Base-by-base conservation (phyloP, 2,888 invertebrate genomes). In the Zaprionus obscuricornis region DNA sequence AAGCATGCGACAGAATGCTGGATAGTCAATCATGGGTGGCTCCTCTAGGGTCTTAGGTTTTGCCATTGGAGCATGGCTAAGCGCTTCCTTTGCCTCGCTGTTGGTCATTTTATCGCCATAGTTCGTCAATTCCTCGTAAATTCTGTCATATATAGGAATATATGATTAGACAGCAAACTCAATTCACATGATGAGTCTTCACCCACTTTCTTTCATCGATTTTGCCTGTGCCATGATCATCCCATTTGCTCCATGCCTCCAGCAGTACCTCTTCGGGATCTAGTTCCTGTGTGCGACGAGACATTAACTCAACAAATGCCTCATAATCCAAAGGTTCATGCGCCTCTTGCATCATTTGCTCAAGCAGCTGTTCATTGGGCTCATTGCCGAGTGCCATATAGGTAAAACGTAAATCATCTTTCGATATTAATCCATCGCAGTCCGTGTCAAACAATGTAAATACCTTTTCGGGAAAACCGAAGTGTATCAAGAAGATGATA, bases 381-480 rank as follows among this genome's bases (percentile, higher is more conserved):
- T 90, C 89, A 63, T 92, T 92, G 1, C 94, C 94, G 47, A 94
- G 89, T 22, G 93, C 93, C 47, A 92, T 91, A 33, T 93, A 91
- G 0, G 93, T 94, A 18, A 92, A 92, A 7, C 93, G 91, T 51
- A 94, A 90, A 85, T 94, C 94, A 54, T 91, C 92, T 74, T 92
- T 92, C 74, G 93, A 93, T 63, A 94, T 93, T 74, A 92, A 91
- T 0, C 94, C 94, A 76, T 94, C 93, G 16, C 92, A 92, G 69
- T 94, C 92, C 85, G 93, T 88, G 73, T 94, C 94, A 66, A 94
- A 93, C 2, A 94, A 90, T 33, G 92, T 89, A 82, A 94, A 94
- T 1, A 92, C 93, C 93, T 93, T 66, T 49, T 17, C 6, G 26
- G 6, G 4, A 17, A 6, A 10, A 22, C 5, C 22, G 22, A 22